Percentiles rank a stretch among this genome's conserved stretches.
Conservation (phyloP, 2,888 invertebrate species). For the Boloria selene region DNA sequence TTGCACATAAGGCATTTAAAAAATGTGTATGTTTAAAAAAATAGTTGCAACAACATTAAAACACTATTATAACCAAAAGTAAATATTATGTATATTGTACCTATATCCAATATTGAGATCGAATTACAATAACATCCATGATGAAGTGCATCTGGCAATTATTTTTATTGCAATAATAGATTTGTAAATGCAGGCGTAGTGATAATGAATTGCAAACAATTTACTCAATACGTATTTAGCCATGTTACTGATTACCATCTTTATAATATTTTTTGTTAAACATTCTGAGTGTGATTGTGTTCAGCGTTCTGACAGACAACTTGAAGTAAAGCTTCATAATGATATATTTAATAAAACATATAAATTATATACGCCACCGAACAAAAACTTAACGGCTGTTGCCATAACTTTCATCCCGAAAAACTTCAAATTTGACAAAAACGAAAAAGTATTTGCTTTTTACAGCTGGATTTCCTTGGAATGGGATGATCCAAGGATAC, state of each 20-base stretch:
- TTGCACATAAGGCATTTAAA: too few species aligned
- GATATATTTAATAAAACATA: slow-evolving; percentile 10
- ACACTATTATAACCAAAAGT: too few species aligned
- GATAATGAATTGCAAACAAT: slow-evolving; percentile 3
- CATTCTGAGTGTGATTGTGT: slow-evolving; percentile 3
- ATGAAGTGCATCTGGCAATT: too few species aligned
- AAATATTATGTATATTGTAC: too few species aligned
- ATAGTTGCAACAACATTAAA: too few species aligned
- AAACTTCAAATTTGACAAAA: slow-evolving; percentile 47
- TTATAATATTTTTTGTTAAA: slow-evolving; percentile 4
- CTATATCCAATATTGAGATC: too few species aligned
- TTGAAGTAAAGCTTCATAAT: slow-evolving; percentile 7
- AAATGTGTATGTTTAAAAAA: too few species aligned
- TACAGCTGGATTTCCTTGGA: slow-evolving; percentile 40
- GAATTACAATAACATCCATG: too few species aligned
- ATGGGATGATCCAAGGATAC: slow-evolving; percentile 45
- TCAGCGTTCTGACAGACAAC: neutral
- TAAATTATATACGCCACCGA: neutral
- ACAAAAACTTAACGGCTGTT: slow-evolving; percentile 13
- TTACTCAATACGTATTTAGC: neutral
- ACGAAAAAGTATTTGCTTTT: slow-evolving; percentile 44
- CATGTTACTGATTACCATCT: slow-evolving; percentile 21
- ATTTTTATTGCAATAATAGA: neutral
- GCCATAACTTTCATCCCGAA: slow-evolving; percentile 45
- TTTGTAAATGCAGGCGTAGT: slow-evolving; percentile 15